A percentile compares a stretch with the other conserved stretches of the same genome.
These are phyloP conservation scores for Ophonus ardosiacus DNA, from an alignment of 2,888 invertebrate genomes.

Conservation along the genomic window DNA sequence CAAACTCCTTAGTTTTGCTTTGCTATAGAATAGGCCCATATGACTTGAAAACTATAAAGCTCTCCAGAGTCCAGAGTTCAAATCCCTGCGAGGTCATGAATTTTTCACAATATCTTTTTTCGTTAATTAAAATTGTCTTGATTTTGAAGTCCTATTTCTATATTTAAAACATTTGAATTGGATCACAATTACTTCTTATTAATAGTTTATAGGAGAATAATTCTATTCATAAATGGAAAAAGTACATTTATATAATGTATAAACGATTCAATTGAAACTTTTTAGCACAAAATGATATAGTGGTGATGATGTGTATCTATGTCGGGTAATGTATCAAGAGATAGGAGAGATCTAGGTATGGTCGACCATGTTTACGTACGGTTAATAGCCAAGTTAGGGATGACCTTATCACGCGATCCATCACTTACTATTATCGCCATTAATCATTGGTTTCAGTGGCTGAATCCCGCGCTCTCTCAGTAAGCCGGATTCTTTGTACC, in stretches of 20 bases:
- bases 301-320: not conserved
- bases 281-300: not conserved
- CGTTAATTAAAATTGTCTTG: no score
- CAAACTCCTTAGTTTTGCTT: no score
- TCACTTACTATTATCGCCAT: constrained; percentile 63
- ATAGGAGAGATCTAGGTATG: constrained; percentile 4
- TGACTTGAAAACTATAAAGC: no score
- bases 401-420: constrained; percentile 56
- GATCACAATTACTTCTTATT: no score
- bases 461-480: not conserved
- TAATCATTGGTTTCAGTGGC: constrained; percentile 59
- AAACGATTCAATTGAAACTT: not conserved
- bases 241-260: not conserved
- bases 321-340: not conserved
- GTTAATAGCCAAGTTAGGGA: constrained; percentile 52
- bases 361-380: constrained; percentile 46
- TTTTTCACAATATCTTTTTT: no score
- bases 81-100: no score
- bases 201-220: no score
- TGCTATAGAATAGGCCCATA: no score
- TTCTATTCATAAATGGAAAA: not conserved
- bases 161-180: no score
- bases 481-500: constrained; percentile 22
- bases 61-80: no score
- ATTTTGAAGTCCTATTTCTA: no score